A percentile compares a stretch with the other conserved stretches of the same genome.
These are phyloP conservation scores for Pyrochroa serraticornis DNA, from an alignment of 2,888 invertebrate species.

Conservation along the genomic window DNA sequence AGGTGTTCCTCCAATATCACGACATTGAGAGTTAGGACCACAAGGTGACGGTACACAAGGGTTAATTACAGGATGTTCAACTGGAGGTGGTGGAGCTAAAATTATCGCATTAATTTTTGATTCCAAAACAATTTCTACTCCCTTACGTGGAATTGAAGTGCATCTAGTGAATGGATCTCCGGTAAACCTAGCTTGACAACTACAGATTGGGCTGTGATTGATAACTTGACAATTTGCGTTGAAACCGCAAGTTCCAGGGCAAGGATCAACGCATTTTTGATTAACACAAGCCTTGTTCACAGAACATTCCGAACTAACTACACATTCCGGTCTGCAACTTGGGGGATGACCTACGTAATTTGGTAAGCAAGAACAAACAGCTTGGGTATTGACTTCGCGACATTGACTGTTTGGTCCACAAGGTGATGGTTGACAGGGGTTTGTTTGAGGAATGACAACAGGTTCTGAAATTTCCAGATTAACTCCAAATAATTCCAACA, in stretches of 20 bases:
- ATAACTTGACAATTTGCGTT: slow-evolving; percentile 80
- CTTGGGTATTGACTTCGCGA: slow-evolving; percentile 74
- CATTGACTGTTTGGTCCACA: slow-evolving; percentile 88
- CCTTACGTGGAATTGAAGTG: slow-evolving; percentile 59
- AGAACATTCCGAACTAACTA: slow-evolving; percentile 81
- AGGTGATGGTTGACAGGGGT: slow-evolving; percentile 80
- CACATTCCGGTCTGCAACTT: slow-evolving; percentile 83
- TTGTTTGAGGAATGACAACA: slow-evolving; percentile 51
- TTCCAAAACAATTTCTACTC: no score
- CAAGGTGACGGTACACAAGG: slow-evolving; percentile 78
- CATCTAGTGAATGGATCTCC: slow-evolving; percentile 83
- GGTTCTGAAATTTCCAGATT: slow-evolving; percentile 34
- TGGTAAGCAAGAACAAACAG: slow-evolving; percentile 79
- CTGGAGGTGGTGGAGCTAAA: slow-evolving; percentile 39
- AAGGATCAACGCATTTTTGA: slow-evolving; percentile 82
- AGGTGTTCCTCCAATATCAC: slow-evolving; percentile 64
- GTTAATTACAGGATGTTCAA: slow-evolving; percentile 58
- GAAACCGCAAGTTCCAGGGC: slow-evolving; percentile 80
- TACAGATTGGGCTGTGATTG: slow-evolving; percentile 83
- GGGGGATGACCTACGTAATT: slow-evolving; percentile 77
- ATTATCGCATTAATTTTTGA: slow-evolving; percentile 1
- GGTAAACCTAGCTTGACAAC: slow-evolving; percentile 73
- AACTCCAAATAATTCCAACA: not conserved
- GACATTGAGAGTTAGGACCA: slow-evolving; percentile 72
- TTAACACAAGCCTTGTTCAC: slow-evolving; percentile 81